phyloP scores from a whole-genome alignment of 1,140 invertebrate species.

The Meloidogyne chitwoodi region DNA sequence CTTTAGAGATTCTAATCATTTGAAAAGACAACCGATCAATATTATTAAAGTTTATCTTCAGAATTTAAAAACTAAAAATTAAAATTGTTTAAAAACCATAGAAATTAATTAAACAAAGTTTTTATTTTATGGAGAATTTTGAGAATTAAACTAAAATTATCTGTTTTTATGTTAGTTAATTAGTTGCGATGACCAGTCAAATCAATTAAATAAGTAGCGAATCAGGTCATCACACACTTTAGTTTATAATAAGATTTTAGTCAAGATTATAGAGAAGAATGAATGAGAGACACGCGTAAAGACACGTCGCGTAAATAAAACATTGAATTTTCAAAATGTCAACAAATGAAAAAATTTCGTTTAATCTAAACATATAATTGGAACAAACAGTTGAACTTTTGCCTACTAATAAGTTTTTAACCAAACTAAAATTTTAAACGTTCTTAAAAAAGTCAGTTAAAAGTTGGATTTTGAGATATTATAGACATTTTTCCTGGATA shows the following conservation, averaged over 20 bases:
- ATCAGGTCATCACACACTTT: neutral
- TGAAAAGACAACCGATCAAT: neutral
- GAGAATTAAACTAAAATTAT: neutral
- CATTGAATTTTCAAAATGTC: neutral
- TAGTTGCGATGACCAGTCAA: neutral
- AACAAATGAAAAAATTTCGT: neutral
- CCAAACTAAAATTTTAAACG: neutral
- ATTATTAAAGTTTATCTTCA: neutral
- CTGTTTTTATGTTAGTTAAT: neutral
- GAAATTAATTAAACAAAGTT: neutral
- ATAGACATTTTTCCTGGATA: no score
- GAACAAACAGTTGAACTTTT: no score
- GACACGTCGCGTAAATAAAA: neutral
- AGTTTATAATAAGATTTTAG: neutral
- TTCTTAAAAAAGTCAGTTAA: no score
- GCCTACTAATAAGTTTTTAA: neutral
- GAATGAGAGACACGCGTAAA: neutral
- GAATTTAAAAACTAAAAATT: slow-evolving; percentile 2
- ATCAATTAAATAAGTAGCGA: neutral
- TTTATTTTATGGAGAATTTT: neutral
- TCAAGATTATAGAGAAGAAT: neutral
- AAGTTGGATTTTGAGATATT: no score
- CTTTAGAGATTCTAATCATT: slow-evolving; percentile 1
- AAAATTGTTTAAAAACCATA: neutral
- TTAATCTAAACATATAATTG: no score